Evolutionary conservation across 2,888 invertebrate species (phyloP), one percentile per base, ranked within the genome.

Genomic region (Frankliniella fusca): DNA sequence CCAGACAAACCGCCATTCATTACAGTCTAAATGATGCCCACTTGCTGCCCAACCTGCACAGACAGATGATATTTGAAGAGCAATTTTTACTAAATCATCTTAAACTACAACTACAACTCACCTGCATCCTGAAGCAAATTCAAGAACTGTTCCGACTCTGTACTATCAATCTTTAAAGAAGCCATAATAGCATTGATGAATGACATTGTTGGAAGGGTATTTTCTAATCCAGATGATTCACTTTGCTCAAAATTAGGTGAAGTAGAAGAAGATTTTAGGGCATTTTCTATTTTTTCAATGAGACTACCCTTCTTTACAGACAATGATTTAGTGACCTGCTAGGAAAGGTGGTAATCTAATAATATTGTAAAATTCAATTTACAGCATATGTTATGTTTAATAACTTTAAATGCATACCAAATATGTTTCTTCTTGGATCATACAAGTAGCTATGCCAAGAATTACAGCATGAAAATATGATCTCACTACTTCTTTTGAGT

Each of bases 11-110:
- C 92, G 90, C 91, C 92, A 93, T 86, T 92, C 91, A 81, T 91
- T 92, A 3, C 91, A 89, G 81, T 90, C 87, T 48, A 93, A 85
- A 48, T 92, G 88, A 87, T 92, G 92, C 83, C 89, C 90, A 81
- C 88, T 89, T 27, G 90, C 87, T 81, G 89, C 88, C 93, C 93
- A 93, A 81, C 91, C 93, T 93, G 86, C 38, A 79, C 87, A 87
- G 83, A 83, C 12, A 48, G 9, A 81, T n/a, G 23, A 3, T 38
- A 50, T 54, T 27, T 48, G n/a, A 27, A 23, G 10, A 80, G 48
- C 7, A 80, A 48, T 80, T 80, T 27, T 80, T 3, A 3, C n/a
- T 27, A 27, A 48, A 48, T 81, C 20, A 20, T 50, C 61, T 15
- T n/a, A 61, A 81, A 20, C 23, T 23, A 28, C 48, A 81, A 18